Conservation (phyloP, 2,888 invertebrate genomes). For the Spilosoma lubricipeda region DNA sequence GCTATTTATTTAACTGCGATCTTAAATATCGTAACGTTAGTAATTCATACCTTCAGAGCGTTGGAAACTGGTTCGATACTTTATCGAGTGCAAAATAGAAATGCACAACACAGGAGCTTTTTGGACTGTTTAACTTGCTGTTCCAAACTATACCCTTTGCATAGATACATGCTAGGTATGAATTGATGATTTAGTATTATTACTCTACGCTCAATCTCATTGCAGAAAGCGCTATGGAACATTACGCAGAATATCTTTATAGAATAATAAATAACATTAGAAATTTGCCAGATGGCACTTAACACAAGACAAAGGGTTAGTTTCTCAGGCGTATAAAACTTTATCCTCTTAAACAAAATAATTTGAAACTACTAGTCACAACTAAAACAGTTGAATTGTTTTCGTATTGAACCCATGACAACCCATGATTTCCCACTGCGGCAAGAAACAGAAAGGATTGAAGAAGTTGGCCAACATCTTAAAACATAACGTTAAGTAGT, state of each 20-base stretch:
- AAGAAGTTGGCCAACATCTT: constrained; percentile 59
- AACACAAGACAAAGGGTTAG: neutral
- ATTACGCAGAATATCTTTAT: neutral
- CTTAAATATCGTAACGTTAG: neutral
- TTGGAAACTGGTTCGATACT: too few species aligned
- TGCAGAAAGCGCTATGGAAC: neutral
- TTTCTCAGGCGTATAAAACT: constrained; percentile 8
- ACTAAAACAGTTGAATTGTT: constrained; percentile 39
- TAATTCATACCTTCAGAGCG: too few species aligned
- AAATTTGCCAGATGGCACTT: neutral
- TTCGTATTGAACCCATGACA: constrained; percentile 46
- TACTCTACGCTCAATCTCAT: neutral
- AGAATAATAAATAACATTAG: neutral
- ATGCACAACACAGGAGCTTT: too few species aligned
- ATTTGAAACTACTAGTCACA: constrained; percentile 37
- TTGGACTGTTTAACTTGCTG: neutral
- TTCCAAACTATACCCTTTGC: neutral
- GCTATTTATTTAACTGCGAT: neutral
- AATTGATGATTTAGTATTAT: too few species aligned
- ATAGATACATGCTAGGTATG: too few species aligned
- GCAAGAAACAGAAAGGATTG: constrained; percentile 66
- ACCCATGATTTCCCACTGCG: constrained; percentile 64
- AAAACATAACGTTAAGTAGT: constrained; percentile 55
- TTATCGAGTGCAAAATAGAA: too few species aligned
- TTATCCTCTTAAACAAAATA: constrained; percentile 15